A percentile compares a stretch with the other conserved stretches of the same genome.
Evolutionary conservation across 2,113 vertebrate species (phyloP).

Genomic region (Saccopteryx leptura): DNA sequence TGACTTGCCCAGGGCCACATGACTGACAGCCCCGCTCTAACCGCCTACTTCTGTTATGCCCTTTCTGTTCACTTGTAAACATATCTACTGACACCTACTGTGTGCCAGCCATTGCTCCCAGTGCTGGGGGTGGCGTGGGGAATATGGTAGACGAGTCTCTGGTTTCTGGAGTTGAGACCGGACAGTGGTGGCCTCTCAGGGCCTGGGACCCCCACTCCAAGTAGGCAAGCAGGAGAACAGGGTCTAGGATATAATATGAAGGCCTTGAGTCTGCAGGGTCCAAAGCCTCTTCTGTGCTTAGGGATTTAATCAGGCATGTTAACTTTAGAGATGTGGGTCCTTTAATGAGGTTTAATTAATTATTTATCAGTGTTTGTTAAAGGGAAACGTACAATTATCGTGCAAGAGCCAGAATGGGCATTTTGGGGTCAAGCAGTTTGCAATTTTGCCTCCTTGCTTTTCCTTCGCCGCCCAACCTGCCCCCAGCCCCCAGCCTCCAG

Average conservation of each 20-base stretch:
- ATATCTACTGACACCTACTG: background rate
- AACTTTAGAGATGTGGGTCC: background rate
- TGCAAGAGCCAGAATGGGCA: background rate
- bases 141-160: background rate
- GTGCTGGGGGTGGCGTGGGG: background rate
- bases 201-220: background rate
- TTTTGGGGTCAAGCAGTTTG: background rate
- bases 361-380: slow-evolving; percentile 12
- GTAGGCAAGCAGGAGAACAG: background rate
- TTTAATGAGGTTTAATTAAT: background rate
- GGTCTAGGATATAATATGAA: background rate
- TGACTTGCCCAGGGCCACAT: background rate
- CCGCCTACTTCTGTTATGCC: background rate
- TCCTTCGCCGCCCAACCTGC: fast-evolving
- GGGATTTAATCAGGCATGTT: background rate
- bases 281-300: background rate
- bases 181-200: fast-evolving
- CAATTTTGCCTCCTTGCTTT: background rate
- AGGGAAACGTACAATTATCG: background rate
- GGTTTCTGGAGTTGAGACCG: background rate
- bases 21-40: background rate
- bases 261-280: background rate
- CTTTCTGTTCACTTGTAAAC: background rate
- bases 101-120: background rate
- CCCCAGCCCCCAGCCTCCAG: background rate